Evolutionary conservation across 1,140 invertebrate genomes (phyloP).

Genomic region (Drosophila lowei): DNA sequence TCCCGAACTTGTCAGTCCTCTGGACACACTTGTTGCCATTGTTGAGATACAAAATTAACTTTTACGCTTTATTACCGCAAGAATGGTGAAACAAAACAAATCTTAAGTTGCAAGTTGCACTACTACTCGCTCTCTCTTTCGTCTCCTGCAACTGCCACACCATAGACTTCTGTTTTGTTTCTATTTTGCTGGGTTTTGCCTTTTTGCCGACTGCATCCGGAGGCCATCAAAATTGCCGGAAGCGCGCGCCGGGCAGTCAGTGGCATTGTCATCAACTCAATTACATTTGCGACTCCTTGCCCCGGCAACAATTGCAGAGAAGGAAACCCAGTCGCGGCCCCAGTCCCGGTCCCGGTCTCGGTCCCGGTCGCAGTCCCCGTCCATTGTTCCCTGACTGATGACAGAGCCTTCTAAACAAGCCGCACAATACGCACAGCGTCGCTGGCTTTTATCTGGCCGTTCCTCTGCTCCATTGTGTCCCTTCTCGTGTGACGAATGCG

Average conservation of each 20-base stretch:
- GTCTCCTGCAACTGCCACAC: slow-evolving; percentile 1
- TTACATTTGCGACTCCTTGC: slow-evolving; percentile 64
- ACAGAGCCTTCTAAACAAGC: slow-evolving; percentile 61
- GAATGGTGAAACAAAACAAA: slow-evolving; percentile 72
- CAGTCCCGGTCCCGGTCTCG: slow-evolving; percentile 10
- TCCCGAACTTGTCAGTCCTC: slow-evolving; percentile 7
- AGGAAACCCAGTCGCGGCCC: slow-evolving; percentile 29
- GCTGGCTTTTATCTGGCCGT: slow-evolving; percentile 63
- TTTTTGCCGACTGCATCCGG: slow-evolving; percentile 68
- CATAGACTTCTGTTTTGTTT: slow-evolving; percentile 8
- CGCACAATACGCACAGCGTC: slow-evolving; percentile 66
- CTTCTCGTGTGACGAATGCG: slow-evolving; percentile 72
- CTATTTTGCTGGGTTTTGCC: slow-evolving; percentile 30
- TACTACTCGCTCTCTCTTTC: slow-evolving; percentile 9
- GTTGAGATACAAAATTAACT: slow-evolving; percentile 68
- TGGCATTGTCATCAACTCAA: slow-evolving; percentile 72
- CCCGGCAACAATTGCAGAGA: slow-evolving; percentile 47
- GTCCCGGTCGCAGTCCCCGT: slow-evolving; percentile 2
- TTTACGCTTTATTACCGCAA: slow-evolving; percentile 77
- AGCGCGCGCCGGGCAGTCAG: slow-evolving; percentile 58
- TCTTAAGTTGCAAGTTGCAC: slow-evolving; percentile 47
- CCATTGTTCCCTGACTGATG: slow-evolving; percentile 52
- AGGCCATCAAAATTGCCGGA: slow-evolving; percentile 76
- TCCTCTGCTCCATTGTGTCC: slow-evolving; percentile 57
- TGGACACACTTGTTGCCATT: slow-evolving; percentile 43